Evolutionary conservation across 2,888 invertebrate species (phyloP).

Genomic region (Gandaritis pyraliata): DNA sequence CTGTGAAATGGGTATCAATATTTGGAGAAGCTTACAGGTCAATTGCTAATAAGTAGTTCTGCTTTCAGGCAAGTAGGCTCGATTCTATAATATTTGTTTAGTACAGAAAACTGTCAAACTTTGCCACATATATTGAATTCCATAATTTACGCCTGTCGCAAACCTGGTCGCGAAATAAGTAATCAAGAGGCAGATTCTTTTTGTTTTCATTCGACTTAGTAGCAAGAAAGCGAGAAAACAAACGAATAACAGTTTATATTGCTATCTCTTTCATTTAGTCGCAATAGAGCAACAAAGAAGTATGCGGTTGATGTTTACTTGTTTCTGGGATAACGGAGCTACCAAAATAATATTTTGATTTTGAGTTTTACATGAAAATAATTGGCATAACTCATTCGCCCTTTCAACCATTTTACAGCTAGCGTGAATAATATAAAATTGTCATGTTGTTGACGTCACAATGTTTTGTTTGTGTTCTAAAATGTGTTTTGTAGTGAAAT

Average conservation of each 20-base stretch:
- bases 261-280: conserved; percentile 6
- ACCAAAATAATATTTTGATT: conserved; percentile 43
- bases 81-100: no score
- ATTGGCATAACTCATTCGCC: conserved; percentile 58
- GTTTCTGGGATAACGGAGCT: conserved; percentile 1
- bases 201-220: neutral
- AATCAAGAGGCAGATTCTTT: neutral
- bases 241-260: conserved; percentile 8
- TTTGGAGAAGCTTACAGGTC: no score
- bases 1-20: no score
- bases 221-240: conserved; percentile 3
- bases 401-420: conserved; percentile 44
- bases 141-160: no score
- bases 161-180: neutral
- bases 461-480: conserved; percentile 15
- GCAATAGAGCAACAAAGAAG: conserved; percentile 10
- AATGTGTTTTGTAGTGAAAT: conserved; percentile 32
- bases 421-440: conserved; percentile 29
- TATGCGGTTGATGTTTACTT: conserved; percentile 8
- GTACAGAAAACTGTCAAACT: no score
- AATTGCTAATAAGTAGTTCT: no score
- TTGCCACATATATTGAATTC: no score
- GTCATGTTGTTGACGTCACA: conserved; percentile 14
- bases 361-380: conserved; percentile 57
- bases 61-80: no score